Percentiles rank a stretch among this genome's conserved stretches.
Conservation (phyloP, 2,888 invertebrate species). For the Conops quadrifasciatus region DNA sequence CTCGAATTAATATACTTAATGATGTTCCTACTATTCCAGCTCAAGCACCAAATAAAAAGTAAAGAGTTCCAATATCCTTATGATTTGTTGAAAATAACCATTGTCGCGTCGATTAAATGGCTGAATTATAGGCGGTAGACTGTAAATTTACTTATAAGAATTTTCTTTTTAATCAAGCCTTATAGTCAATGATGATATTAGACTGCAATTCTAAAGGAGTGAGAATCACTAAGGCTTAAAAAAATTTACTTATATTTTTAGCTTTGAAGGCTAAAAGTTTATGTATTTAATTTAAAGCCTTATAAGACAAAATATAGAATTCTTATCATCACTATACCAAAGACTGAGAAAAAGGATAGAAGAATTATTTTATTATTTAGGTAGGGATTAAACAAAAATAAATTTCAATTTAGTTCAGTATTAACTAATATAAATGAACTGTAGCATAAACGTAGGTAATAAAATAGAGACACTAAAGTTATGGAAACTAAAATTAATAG, state of each 20-base stretch:
- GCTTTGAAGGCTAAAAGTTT: too few relatives aligned
- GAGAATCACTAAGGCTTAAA: slow-evolving; percentile 69
- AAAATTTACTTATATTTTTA: too few relatives aligned
- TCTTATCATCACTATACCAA: slow-evolving; percentile 54
- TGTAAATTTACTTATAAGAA: slow-evolving; percentile 71
- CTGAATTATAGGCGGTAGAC: slow-evolving; percentile 70
- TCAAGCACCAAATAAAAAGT: slow-evolving; percentile 69
- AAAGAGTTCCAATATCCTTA: slow-evolving; percentile 80
- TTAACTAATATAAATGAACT: slow-evolving; percentile 67
- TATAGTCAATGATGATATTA: slow-evolving; percentile 67
- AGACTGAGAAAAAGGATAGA: slow-evolving; percentile 51
- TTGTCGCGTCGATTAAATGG: slow-evolving; percentile 71
- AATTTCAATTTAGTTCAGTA: slow-evolving; percentile 66
- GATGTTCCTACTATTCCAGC: too few relatives aligned
- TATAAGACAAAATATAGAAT: too few relatives aligned
- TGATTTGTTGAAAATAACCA: slow-evolving; percentile 78
- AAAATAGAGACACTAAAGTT: slow-evolving; percentile 69
- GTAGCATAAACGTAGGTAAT: slow-evolving; percentile 68
- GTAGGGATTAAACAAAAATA: slow-evolving; percentile 47
- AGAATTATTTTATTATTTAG: slow-evolving; percentile 65
- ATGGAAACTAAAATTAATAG: slow-evolving; percentile 64
- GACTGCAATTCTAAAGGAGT: slow-evolving; percentile 72
- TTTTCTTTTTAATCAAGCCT: slow-evolving; percentile 66
- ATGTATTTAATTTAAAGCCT: too few relatives aligned
- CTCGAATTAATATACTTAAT: too few relatives aligned